These are phyloP conservation scores for Drosophila kurseongensis DNA, from an alignment of 1,140 invertebrate species.

Conservation along the genomic window DNA sequence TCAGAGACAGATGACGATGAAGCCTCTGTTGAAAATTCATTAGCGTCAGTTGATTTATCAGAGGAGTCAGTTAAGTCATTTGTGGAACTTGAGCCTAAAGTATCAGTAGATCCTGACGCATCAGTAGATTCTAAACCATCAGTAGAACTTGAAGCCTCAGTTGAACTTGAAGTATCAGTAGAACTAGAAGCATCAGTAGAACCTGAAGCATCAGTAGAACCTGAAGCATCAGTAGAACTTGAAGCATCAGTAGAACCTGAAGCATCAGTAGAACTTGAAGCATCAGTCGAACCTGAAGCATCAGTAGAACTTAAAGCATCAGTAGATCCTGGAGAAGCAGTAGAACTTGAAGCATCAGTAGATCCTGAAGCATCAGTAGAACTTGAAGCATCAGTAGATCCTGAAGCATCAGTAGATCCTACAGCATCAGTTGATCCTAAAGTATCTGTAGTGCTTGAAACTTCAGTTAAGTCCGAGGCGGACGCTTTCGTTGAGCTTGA, in stretches of 20 bases:
- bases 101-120: slow-evolving; percentile 25
- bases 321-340: no score
- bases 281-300: no score
- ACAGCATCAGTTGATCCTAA: slow-evolving; percentile 13
- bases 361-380: no score
- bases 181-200: not conserved
- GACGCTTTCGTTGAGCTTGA: slow-evolving; percentile 25
- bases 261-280: no score
- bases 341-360: no score
- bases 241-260: slow-evolving; percentile 2
- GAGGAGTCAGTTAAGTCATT: slow-evolving; percentile 38
- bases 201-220: slow-evolving; percentile 22
- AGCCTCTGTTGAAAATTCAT: slow-evolving; percentile 33
- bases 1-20: slow-evolving; percentile 3
- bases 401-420: not conserved
- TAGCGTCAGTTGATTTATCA: slow-evolving; percentile 45
- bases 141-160: not conserved
- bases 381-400: no score
- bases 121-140: slow-evolving; percentile 29
- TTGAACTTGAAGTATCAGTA: no score
- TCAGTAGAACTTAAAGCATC: no score
- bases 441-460: not conserved
- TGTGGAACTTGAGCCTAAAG: slow-evolving; percentile 24
- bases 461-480: slow-evolving; percentile 39
- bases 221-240: slow-evolving; percentile 33